Evolutionary conservation across 2,888 invertebrate species (phyloP), one percentile per base, ranked within the genome.

Genomic region (Allygus modestus): DNA sequence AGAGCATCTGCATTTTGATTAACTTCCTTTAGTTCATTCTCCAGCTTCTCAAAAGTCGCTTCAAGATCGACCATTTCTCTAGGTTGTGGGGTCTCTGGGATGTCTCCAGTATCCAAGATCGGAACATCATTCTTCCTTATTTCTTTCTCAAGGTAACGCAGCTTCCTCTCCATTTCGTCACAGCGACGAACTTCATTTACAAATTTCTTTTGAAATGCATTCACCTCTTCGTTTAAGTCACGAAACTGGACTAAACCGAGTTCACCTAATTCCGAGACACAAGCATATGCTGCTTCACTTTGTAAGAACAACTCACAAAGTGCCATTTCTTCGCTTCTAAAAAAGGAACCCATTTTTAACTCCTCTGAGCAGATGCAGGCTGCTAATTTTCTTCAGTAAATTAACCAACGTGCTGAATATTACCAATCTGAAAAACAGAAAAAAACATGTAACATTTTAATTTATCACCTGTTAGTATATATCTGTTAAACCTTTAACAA

Each of bases 41-140:
- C 99, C 81, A 99, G 92, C 91, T 99, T 99, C 90, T 97, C 97
- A 90, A 97, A 97, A 4, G 97, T 97, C 0, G 97, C 97, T 96
- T 99, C 99, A 86, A 99, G 93, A 91, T 99, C 99, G 88, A 99
- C 98, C 99, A 99, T 99, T 92, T 99, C 99, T 87, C 98, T 93
- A 0, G 99, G 99, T 89, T 98, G 98, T 0, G 99, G 99, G n/a
- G 99, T 99, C 91, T 99, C 99, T 0, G 99, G 99, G 90, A 97
- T 98, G 90, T 99, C 99, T 4, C 99, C 99, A 0, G 98, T 98
- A 90, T 99, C 98, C 89, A 98, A 91, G 97, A 99, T 99, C 0
- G 98, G 98, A 89, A 99, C 99, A 1, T 94, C 97, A 91, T 99
- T 99, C 88, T 97, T 97, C 88, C 97, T 96, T 89, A 99, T 98